Conservation (phyloP, 2,888 invertebrate species). For the Zeuzera pyrina region DNA sequence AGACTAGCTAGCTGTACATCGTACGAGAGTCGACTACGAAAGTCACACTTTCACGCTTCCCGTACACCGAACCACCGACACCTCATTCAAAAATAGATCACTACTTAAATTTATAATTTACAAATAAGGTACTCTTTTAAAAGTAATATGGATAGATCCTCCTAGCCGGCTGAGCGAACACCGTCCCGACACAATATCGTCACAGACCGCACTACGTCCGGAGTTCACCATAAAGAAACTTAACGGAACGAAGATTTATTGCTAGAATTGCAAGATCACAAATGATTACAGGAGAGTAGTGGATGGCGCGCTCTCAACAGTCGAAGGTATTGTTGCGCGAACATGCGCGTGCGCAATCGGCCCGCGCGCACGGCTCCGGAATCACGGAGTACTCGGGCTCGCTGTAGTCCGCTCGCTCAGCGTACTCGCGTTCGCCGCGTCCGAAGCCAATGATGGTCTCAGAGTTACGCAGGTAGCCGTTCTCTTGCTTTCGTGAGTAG, state of each 20-base stretch:
- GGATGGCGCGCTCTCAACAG: slow-evolving; percentile 53
- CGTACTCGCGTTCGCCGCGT: slow-evolving; percentile 27
- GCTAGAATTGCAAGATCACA: slow-evolving; percentile 73
- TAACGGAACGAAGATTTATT: slow-evolving; percentile 74
- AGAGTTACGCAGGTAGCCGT: slow-evolving; percentile 61
- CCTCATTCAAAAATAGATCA: slow-evolving; percentile 68
- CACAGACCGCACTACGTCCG: slow-evolving; percentile 62
- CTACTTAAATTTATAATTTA: slow-evolving; percentile 70
- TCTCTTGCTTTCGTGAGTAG: slow-evolving; percentile 67
- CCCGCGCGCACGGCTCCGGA: slow-evolving; percentile 44
- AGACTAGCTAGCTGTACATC: slow-evolving; percentile 69
- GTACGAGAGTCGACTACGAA: slow-evolving; percentile 49
- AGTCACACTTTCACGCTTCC: slow-evolving; percentile 62
- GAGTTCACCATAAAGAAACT: slow-evolving; percentile 53
- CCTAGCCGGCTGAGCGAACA: slow-evolving; percentile 48
- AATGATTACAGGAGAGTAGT: slow-evolving; percentile 45
- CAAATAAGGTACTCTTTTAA: slow-evolving; percentile 68
- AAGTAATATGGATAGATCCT: slow-evolving; percentile 59
- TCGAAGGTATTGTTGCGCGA: slow-evolving; percentile 67
- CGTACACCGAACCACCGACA: slow-evolving; percentile 32
- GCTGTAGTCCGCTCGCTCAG: slow-evolving; percentile 51
- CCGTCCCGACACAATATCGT: slow-evolving; percentile 46
- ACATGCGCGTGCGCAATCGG: slow-evolving; percentile 57
- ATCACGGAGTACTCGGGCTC: slow-evolving; percentile 70
- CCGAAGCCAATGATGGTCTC: slow-evolving; percentile 59